Conservation (phyloP, 2,113 vertebrate species). For the Naja naja region DNA sequence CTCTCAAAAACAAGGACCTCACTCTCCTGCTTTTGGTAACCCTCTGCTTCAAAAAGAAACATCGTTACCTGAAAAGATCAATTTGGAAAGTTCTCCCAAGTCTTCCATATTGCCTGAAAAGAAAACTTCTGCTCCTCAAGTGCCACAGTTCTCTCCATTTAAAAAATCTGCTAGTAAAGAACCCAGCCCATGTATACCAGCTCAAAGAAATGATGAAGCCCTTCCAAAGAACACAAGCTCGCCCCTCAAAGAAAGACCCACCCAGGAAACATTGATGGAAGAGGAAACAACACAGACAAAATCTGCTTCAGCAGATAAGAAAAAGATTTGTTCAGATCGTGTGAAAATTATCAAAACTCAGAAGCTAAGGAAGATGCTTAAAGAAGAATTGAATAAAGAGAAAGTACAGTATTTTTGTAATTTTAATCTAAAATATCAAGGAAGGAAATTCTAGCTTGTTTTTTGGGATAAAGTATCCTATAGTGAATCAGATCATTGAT, state of each 20-base stretch:
- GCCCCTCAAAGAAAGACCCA: slow-evolving; percentile 68
- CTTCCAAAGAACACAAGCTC: slow-evolving; percentile 47
- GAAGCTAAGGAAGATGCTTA: slow-evolving; percentile 88
- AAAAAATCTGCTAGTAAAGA: slow-evolving; percentile 59
- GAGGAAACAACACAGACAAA: slow-evolving; percentile 50
- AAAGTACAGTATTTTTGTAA: slow-evolving; percentile 69
- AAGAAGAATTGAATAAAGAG: slow-evolving; percentile 83
- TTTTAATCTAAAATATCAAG: neutral
- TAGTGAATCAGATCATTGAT: neutral
- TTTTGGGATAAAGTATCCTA: neutral
- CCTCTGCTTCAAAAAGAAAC: slow-evolving; percentile 41
- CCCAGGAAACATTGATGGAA: slow-evolving; percentile 50
- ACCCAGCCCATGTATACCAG: slow-evolving; percentile 15
- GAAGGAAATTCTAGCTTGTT: neutral
- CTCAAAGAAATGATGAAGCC: slow-evolving; percentile 43
- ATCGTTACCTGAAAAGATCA: slow-evolving; percentile 29
- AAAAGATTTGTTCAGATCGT: slow-evolving; percentile 69
- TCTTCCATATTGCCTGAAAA: slow-evolving; percentile 62
- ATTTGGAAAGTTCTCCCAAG: slow-evolving; percentile 43
- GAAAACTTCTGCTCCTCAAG: slow-evolving; percentile 75
- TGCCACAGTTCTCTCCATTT: slow-evolving; percentile 67
- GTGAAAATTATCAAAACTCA: slow-evolving; percentile 85
- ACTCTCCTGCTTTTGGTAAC: slow-evolving; percentile 21
- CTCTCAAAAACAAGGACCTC: slow-evolving; percentile 50
- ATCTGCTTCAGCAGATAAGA: slow-evolving; percentile 48